Evolutionary conservation across 37 sponge, comb jelly and placozoan genomes (phyloP).

Genomic region (Aphrocallistes beatrix): DNA sequence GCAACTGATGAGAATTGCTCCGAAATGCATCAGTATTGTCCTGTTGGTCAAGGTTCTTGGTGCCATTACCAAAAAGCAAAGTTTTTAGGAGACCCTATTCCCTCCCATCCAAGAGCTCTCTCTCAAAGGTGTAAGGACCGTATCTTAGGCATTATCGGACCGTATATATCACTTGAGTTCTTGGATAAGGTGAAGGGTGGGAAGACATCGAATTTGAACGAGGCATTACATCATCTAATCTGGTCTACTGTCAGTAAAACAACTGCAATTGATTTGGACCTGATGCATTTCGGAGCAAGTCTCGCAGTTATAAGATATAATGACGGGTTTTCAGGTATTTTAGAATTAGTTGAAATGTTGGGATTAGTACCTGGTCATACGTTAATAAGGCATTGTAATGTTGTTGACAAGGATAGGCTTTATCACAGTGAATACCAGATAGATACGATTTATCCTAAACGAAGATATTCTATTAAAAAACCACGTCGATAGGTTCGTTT

Average conservation of each 20-base stretch:
- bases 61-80: background rate
- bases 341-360: too few relatives aligned
- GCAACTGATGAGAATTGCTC: background rate
- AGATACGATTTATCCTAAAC: background rate
- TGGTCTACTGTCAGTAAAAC: too few relatives aligned
- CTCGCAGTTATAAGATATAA: too few relatives aligned
- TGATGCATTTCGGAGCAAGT: too few relatives aligned
- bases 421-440: background rate
- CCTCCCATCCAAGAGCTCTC: background rate
- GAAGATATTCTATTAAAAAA: background rate
- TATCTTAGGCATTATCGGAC: background rate
- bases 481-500: background rate
- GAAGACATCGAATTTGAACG: background rate
- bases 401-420: background rate
- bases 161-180: background rate
- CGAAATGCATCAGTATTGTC: constrained; percentile 17
- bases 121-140: background rate
- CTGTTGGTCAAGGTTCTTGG: background rate
- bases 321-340: too few relatives aligned
- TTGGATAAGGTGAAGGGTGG: constrained; percentile 5
- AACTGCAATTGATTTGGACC: too few relatives aligned
- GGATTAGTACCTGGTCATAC: too few relatives aligned
- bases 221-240: background rate
- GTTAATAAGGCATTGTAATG: too few relatives aligned
- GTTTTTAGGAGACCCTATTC: background rate